Conservation (phyloP, 1,140 invertebrate species). For the Macrostomum lignano region DNA sequence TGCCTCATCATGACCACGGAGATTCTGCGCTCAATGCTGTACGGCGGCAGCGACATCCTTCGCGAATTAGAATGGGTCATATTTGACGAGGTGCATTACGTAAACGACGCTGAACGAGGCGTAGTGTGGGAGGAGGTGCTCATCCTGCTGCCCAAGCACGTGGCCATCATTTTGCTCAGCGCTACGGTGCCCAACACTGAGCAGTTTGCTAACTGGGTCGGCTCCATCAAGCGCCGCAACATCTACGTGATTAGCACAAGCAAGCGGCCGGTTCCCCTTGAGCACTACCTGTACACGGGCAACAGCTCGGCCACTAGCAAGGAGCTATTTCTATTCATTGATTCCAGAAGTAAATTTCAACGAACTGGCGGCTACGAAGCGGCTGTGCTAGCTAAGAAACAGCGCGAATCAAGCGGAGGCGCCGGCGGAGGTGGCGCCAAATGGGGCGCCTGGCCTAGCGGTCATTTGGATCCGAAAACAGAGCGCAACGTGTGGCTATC, state of each 20-base stretch:
- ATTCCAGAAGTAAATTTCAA: constrained; percentile 32
- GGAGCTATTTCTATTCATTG: constrained; percentile 53
- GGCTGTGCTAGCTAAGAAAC: background rate
- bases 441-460: too few species aligned
- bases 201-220: constrained; percentile 36
- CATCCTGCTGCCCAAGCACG: constrained; percentile 67
- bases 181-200: constrained; percentile 89
- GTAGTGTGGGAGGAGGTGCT: constrained; percentile 98
- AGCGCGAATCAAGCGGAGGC: background rate
- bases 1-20: constrained; percentile 99
- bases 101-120: constrained; percentile 82
- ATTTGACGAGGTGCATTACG: constrained; percentile 97
- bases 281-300: constrained; percentile 71
- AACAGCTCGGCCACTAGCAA: constrained; percentile 44
- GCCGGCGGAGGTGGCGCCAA: too few species aligned
- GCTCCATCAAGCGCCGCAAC: background rate
- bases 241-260: constrained; percentile 69
- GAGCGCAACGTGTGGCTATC: background rate
- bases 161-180: constrained; percentile 79
- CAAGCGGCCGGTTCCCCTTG: constrained; percentile 70
- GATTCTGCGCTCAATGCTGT: constrained; percentile 83
- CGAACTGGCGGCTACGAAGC: too few species aligned
- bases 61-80: constrained; percentile 91
- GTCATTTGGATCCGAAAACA: background rate
- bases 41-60: constrained; percentile 70